phyloP scores from a whole-genome alignment of 2,113 vertebrate genomes.

The Lontra canadensis region DNA sequence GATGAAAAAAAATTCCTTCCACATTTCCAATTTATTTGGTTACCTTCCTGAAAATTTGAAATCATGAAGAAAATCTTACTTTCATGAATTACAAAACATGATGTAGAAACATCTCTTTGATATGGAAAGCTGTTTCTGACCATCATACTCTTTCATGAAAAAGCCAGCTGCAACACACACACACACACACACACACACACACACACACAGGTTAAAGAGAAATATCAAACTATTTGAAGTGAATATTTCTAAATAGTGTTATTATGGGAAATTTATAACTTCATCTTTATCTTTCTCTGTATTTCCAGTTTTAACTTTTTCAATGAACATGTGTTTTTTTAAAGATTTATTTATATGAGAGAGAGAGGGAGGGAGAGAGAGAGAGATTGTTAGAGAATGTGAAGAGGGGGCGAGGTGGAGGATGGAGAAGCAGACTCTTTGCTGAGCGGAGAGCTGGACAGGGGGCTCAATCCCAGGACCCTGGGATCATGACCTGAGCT shows the following conservation, averaged over 20 bases:
- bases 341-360: not conserved
- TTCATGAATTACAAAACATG: not conserved
- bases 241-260: not conserved
- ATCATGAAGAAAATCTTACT: not conserved
- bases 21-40: constrained; percentile 15
- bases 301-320: constrained; percentile 41
- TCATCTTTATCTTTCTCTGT: not conserved
- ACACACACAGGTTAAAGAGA: not conserved
- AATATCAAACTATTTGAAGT: constrained; percentile 37
- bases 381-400: not conserved
- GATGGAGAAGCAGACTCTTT: not conserved
- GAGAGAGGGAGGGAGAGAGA: not conserved
- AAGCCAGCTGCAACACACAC: not conserved
- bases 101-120: not conserved
- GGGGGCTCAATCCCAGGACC: not conserved
- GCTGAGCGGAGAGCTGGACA: not conserved
- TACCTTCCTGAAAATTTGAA: constrained; percentile 30
- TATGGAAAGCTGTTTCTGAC: not conserved
- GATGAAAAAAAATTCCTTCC: not conserved
- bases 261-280: not conserved
- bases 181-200: not conserved
- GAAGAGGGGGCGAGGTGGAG: not conserved
- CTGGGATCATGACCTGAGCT: not conserved
- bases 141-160: constrained; percentile 12
- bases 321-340: not conserved